Percentiles rank a stretch among this genome's conserved stretches.
Evolutionary conservation across 1,140 invertebrate genomes (phyloP).

Genomic region (Rhynchophorus ferrugineus): DNA sequence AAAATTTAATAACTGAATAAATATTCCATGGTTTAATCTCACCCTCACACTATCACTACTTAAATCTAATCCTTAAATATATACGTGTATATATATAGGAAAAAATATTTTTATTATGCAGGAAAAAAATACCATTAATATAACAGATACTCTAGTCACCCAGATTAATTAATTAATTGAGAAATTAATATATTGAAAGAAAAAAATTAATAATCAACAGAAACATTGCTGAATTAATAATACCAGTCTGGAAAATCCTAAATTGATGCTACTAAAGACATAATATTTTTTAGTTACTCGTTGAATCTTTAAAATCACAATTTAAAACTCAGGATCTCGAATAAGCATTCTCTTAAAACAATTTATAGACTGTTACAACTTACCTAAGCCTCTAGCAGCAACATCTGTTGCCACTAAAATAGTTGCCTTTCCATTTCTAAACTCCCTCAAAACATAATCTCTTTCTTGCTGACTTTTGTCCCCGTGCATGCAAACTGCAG

Average conservation of each 20-base stretch:
- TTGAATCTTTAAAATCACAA: conserved; percentile 3
- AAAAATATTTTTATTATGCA: no score
- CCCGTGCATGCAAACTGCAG: conserved; percentile 90
- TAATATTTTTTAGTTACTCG: conserved; percentile 1
- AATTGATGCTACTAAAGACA: conserved; percentile 31
- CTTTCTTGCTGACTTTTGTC: conserved; percentile 95
- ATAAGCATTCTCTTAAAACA: not conserved
- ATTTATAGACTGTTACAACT: conserved; percentile 46
- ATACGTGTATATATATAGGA: no score
- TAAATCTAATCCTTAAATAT: no score
- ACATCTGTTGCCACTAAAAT: conserved; percentile 98
- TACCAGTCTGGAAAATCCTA: conserved; percentile 41
- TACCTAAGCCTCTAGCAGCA: conserved; percentile 95
- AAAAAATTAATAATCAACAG: not conserved
- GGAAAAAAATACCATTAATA: no score
- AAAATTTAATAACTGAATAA: not conserved
- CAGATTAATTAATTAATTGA: not conserved
- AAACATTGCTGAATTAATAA: not conserved
- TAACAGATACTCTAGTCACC: not conserved
- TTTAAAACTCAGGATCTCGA: not conserved
- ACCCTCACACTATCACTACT: not conserved
- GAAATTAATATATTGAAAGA: not conserved
- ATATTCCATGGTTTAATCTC: not conserved
- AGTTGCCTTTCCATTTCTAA: conserved; percentile 79
- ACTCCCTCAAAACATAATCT: conserved; percentile 92